phyloP scores from a whole-genome alignment of 2,888 invertebrate genomes.

The Actias luna region DNA sequence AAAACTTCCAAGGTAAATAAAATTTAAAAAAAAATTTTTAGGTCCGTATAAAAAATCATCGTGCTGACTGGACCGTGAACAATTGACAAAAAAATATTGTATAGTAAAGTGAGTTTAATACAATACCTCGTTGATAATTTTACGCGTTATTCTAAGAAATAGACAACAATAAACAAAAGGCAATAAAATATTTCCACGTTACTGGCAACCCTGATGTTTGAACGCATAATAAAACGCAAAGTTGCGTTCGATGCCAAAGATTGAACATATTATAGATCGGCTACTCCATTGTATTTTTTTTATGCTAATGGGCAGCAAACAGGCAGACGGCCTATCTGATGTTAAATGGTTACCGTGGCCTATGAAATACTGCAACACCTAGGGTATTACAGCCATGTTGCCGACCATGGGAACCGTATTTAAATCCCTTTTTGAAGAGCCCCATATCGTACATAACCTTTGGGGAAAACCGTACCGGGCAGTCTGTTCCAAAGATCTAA shows the following conservation, averaged over 20 bases:
- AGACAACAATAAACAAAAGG: constrained; percentile 20
- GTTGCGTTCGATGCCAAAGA: not conserved
- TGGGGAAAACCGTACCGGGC: too few species aligned
- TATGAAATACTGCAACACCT: too few species aligned
- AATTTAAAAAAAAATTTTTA: not conserved
- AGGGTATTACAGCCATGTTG: too few species aligned
- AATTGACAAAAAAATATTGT: not conserved
- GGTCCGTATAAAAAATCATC: not conserved
- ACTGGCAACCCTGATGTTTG: constrained; percentile 22
- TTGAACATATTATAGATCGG: not conserved
- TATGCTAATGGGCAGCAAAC: too few species aligned
- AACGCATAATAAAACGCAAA: constrained; percentile 5
- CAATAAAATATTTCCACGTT: constrained; percentile 16
- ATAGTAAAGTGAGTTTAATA: not conserved
- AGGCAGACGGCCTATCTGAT: too few species aligned
- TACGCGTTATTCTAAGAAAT: not conserved
- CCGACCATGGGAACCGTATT: too few species aligned
- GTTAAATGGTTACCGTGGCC: not conserved
- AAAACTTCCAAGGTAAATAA: not conserved
- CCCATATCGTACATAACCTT: too few species aligned
- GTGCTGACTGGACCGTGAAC: not conserved
- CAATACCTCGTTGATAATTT: not conserved
- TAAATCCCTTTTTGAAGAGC: too few species aligned
- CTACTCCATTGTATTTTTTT: not conserved
- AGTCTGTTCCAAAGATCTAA: too few species aligned